Percentiles rank a stretch among this genome's conserved stretches.
phyloP scores from a whole-genome alignment of 2,113 vertebrate species.

The human (Homo sapiens) region DNA sequence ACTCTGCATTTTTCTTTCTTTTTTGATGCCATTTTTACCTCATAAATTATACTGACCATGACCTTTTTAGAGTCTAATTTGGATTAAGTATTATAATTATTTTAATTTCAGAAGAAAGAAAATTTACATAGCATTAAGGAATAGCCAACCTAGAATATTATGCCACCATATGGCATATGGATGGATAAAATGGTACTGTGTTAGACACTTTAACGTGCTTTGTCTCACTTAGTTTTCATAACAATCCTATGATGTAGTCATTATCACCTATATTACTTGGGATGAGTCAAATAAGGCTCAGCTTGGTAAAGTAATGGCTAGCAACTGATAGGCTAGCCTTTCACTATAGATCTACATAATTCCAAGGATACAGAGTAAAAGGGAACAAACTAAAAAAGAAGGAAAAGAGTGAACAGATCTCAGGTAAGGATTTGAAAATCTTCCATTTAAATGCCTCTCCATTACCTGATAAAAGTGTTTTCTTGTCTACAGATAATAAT shows the following conservation, averaged over 20 bases:
- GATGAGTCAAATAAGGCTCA: not conserved
- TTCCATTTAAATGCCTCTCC: not conserved
- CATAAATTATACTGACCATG: not conserved
- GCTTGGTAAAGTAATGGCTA: not conserved
- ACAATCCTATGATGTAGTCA: not conserved
- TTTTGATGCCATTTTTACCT: not conserved
- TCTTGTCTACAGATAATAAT: not conserved
- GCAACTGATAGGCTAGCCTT: not conserved
- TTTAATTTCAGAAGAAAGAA: not conserved
- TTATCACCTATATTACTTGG: not conserved
- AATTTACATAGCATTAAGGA: not conserved
- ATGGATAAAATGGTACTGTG: not conserved
- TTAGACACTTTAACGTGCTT: not conserved
- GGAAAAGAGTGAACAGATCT: not conserved
- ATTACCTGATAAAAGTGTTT: slow-evolving; percentile 24
- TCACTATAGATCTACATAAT: not conserved
- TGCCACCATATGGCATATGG: not conserved
- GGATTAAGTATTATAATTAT: not conserved
- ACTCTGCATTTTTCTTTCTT: not conserved
- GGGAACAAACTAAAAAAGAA: not conserved
- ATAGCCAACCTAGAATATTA: not conserved
- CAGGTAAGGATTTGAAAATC: not conserved
- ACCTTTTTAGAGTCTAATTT: not conserved
- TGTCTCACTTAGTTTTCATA: not conserved
- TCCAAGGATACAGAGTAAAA: not conserved